Percentiles rank a stretch among this genome's conserved stretches.
Conservation (phyloP, 1,140 invertebrate genomes). For the Microplitis mediator region DNA sequence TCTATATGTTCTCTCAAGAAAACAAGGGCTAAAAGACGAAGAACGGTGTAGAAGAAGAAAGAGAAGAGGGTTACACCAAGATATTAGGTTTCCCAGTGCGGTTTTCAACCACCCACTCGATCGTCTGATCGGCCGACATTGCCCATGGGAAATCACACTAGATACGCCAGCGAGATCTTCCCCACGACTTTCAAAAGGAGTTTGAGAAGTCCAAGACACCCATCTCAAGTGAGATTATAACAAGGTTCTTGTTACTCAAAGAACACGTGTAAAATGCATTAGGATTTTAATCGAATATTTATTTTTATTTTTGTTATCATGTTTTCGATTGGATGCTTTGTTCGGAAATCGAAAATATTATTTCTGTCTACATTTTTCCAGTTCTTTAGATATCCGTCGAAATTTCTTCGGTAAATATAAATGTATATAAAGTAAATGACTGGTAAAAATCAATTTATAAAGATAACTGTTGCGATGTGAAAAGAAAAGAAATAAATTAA, state of each 20-base stretch:
- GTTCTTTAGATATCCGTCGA: too few relatives aligned
- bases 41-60: not conserved
- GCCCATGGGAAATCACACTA: slow-evolving; percentile 61
- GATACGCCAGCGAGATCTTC: slow-evolving; percentile 49
- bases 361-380: too few relatives aligned
- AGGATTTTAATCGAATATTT: too few relatives aligned
- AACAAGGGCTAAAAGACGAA: not conserved
- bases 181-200: slow-evolving; percentile 35
- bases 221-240: slow-evolving; percentile 20
- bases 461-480: not conserved
- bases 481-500: not conserved
- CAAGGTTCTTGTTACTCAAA: not conserved
- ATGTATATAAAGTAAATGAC: not conserved
- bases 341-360: too few relatives aligned
- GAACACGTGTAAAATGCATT: too few relatives aligned
- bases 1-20: not conserved
- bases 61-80: slow-evolving; percentile 38
- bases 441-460: slow-evolving; percentile 6
- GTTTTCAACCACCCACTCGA: slow-evolving; percentile 61
- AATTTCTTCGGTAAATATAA: too few relatives aligned
- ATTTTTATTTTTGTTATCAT: too few relatives aligned
- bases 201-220: slow-evolving; percentile 14
- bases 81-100: slow-evolving; percentile 62
- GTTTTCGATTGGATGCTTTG: too few relatives aligned
- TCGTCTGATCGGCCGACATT: slow-evolving; percentile 60